Evolutionary conservation across 2,113 vertebrate species (phyloP).

Genomic region (Passer montanus): DNA sequence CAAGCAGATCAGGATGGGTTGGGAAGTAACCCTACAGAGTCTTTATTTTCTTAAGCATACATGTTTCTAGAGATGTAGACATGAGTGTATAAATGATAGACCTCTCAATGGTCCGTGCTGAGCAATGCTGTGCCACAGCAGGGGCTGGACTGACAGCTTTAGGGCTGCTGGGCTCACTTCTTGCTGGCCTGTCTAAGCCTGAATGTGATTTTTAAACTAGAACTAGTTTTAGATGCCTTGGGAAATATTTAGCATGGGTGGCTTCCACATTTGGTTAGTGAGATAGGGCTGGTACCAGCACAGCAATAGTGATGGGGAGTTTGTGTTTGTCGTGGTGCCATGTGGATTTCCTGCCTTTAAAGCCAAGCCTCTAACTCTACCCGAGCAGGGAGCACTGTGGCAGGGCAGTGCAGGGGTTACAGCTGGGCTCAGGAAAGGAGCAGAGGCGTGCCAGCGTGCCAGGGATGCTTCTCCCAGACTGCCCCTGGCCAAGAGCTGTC

Average conservation of each 20-base stretch:
- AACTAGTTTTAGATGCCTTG: not conserved
- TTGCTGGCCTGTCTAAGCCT: not conserved
- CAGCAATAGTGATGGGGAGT: not conserved
- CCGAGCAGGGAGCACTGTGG: rapidly evolving
- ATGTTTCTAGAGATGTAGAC: not conserved
- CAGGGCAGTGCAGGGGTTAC: not conserved
- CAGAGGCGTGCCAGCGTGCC: rapidly evolving
- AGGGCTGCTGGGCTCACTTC: not conserved
- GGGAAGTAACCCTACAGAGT: not conserved
- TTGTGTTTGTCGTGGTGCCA: not conserved
- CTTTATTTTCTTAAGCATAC: not conserved
- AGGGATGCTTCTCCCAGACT: not conserved
- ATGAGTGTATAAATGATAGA: not conserved
- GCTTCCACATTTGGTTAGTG: not conserved
- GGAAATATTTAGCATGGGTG: not conserved
- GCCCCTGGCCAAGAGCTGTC: not conserved
- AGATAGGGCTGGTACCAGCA: not conserved
- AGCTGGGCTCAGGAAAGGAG: not conserved
- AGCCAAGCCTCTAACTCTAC: not conserved
- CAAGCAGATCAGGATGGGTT: not conserved
- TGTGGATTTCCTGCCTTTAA: not conserved
- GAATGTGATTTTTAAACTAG: not conserved
- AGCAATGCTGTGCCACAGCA: not conserved
- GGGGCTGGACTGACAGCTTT: not conserved
- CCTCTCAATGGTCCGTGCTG: not conserved